phyloP scores from a whole-genome alignment of 2,797 vertebrate genomes.

The Neomorphus geoffroyi region DNA sequence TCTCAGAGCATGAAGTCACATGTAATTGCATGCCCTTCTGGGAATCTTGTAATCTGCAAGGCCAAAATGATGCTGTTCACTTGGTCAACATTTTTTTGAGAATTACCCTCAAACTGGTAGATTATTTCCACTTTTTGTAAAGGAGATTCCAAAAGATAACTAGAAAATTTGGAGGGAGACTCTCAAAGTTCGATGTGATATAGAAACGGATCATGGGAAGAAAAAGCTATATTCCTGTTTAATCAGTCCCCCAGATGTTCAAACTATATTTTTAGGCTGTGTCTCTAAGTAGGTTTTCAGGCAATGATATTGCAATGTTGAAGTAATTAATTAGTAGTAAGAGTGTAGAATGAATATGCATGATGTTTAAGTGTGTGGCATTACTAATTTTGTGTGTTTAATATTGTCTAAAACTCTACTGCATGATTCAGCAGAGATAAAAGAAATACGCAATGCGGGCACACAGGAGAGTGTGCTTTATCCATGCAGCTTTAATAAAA shows the following conservation, averaged over 20 bases:
- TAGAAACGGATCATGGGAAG: conserved; percentile 60
- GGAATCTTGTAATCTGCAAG: background rate
- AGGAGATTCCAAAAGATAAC: background rate
- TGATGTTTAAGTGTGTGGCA: background rate
- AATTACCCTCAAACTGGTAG: background rate
- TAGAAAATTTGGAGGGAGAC: background rate
- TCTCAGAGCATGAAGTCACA: background rate
- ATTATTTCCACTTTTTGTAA: background rate
- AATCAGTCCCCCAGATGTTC: conserved; percentile 14
- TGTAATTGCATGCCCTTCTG: background rate
- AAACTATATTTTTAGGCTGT: conserved; percentile 33
- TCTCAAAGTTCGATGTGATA: conserved; percentile 26
- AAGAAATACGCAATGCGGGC: background rate
- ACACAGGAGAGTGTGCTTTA: background rate
- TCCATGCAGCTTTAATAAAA: background rate
- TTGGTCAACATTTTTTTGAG: background rate
- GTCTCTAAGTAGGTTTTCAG: background rate
- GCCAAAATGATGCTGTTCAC: background rate
- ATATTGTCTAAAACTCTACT: background rate
- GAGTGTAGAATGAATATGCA: background rate
- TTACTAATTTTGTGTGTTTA: background rate
- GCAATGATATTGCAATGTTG: background rate
- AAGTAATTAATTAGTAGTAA: background rate
- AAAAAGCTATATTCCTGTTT: conserved; percentile 13
- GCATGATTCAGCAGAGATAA: background rate